Evolutionary conservation across 1,140 invertebrate genomes (phyloP).

Genomic region (Samia ricini): DNA sequence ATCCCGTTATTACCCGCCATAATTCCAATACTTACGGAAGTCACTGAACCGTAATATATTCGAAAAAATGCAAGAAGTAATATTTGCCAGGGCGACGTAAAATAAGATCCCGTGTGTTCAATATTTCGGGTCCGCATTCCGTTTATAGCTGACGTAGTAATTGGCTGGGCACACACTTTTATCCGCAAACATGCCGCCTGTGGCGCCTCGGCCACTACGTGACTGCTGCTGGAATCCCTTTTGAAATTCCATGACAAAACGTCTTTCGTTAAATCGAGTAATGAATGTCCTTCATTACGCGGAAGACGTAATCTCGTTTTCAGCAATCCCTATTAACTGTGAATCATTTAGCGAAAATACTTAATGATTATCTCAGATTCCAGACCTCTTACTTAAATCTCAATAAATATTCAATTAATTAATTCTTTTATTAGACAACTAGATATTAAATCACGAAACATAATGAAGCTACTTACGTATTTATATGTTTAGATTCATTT

Average conservation of each 20-base stretch:
- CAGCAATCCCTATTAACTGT: neutral
- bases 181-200: constrained; percentile 12
- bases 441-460: too few species aligned
- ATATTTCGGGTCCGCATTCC: constrained; percentile 11
- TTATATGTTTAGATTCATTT: too few species aligned
- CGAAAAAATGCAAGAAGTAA: constrained; percentile 8
- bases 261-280: constrained; percentile 5
- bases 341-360: neutral
- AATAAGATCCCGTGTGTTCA: constrained; percentile 8
- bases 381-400: too few species aligned
- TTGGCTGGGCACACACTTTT: constrained; percentile 17
- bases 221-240: constrained; percentile 10
- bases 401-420: neutral
- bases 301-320: constrained; percentile 4
- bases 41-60: constrained; percentile 11
- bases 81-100: constrained; percentile 1
- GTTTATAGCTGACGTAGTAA: constrained; percentile 22
- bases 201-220: constrained; percentile 2
- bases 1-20: neutral
- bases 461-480: too few species aligned
- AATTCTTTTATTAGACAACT: too few species aligned
- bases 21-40: constrained; percentile 7
- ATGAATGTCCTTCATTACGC: constrained; percentile 15
- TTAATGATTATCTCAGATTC: neutral
- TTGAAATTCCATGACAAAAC: constrained; percentile 5